These are phyloP conservation scores for Coregonus suidteri DNA, from an alignment of 2,797 vertebrate genomes.

Conservation along the genomic window DNA sequence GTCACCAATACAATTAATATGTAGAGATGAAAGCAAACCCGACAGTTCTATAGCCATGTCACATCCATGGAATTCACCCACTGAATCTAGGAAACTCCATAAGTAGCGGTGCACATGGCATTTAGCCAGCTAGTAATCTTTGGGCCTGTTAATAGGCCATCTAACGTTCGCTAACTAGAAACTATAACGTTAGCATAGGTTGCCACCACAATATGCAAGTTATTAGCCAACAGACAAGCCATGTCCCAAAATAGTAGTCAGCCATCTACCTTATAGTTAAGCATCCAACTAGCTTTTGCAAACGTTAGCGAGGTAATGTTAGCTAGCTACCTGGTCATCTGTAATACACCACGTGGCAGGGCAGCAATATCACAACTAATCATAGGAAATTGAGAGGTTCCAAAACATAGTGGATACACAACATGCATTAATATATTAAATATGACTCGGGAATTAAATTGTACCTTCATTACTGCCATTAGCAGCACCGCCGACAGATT, in stretches of 20 bases:
- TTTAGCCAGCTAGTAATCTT: background rate
- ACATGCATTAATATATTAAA: background rate
- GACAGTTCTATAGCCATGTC: slow-evolving; percentile 58
- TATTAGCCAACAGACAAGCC: background rate
- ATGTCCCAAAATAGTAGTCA: background rate
- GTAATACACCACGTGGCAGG: background rate
- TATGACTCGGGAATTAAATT: background rate
- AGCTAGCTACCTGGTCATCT: background rate
- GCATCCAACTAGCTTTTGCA: no score
- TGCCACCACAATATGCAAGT: background rate
- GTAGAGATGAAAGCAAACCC: slow-evolving; percentile 72
- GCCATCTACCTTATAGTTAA: background rate
- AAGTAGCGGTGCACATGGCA: background rate
- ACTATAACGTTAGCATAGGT: background rate
- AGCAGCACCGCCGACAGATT: background rate
- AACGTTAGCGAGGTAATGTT: background rate
- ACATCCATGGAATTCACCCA: slow-evolving; percentile 39
- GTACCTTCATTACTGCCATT: no score
- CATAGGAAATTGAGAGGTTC: background rate
- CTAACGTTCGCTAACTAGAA: background rate
- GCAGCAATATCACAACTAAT: background rate
- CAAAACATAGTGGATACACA: background rate
- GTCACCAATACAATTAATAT: slow-evolving; percentile 58
- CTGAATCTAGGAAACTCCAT: slow-evolving; percentile 14
- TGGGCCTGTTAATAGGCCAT: background rate